phyloP scores from a whole-genome alignment of 2,113 vertebrate genomes.

The Pachycephala philippinensis region DNA sequence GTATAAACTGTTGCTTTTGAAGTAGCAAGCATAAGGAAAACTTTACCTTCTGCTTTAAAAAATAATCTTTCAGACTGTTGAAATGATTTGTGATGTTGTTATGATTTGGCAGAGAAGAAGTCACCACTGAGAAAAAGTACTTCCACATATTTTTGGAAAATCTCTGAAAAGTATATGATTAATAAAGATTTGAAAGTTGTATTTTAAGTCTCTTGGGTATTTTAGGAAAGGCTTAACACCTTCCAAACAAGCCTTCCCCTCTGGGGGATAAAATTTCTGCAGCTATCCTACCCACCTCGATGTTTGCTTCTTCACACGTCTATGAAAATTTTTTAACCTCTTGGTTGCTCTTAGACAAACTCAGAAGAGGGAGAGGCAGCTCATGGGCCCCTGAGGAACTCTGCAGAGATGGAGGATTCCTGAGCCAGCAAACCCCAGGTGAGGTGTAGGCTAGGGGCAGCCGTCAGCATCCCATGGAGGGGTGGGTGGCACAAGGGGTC shows the following conservation, averaged over 20 bases:
- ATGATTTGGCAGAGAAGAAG: not conserved
- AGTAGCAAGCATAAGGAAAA: not conserved
- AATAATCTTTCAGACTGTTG: not conserved
- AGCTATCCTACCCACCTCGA: not conserved
- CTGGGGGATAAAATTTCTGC: not conserved
- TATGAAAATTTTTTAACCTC: not conserved
- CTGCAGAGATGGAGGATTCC: not conserved
- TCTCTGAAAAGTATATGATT: not conserved
- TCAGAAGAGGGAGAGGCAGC: not conserved
- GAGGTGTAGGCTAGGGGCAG: not conserved
- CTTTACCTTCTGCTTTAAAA: not conserved
- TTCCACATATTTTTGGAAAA: not conserved
- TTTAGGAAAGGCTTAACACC: not conserved
- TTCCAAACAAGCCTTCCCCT: not conserved
- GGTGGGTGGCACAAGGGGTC: not conserved
- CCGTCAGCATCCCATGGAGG: fast-evolving
- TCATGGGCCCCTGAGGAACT: not conserved
- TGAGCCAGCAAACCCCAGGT: not conserved
- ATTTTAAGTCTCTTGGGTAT: not conserved
- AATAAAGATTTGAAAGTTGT: not conserved
- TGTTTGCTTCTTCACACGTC: not conserved
- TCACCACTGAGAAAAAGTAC: not conserved
- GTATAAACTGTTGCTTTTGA: not conserved
- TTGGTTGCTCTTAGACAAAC: not conserved
- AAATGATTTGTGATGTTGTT: not conserved